Evolutionary conservation across 2,888 invertebrate genomes (phyloP).

Genomic region (Chrysolina oricalcia): DNA sequence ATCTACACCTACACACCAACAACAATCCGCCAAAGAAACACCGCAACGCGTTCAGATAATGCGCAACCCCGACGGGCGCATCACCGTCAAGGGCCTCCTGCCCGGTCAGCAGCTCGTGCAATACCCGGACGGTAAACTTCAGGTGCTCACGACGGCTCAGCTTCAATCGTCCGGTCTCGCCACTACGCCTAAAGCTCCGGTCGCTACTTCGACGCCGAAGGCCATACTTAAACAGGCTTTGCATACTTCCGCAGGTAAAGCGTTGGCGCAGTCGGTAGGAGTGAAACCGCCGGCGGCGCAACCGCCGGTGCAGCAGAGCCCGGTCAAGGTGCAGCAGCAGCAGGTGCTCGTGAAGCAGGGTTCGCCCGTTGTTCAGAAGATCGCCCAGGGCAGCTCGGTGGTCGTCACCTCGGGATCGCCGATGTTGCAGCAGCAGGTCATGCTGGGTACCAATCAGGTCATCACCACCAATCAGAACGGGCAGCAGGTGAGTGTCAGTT

Average conservation of each 20-base stretch:
- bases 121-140: constrained; percentile 94
- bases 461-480: constrained; percentile 67
- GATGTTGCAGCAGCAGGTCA: constrained; percentile 68
- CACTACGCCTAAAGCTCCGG: constrained; percentile 68
- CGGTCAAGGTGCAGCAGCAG: constrained; percentile 63
- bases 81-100: constrained; percentile 92
- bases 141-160: constrained; percentile 83
- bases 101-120: constrained; percentile 95
- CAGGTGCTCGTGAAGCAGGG: constrained; percentile 66
- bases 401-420: constrained; percentile 70
- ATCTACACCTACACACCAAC: constrained; percentile 35
- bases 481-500: constrained; percentile 68
- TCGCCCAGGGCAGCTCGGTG: constrained; percentile 62
- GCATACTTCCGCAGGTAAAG: constrained; percentile 62
- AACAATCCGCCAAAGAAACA: constrained; percentile 64
- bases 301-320: constrained; percentile 60
- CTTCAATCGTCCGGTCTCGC: constrained; percentile 70
- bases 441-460: constrained; percentile 69
- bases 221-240: constrained; percentile 61
- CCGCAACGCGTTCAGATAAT: constrained; percentile 92
- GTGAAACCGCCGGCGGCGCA: constrained; percentile 50
- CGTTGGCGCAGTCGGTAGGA: constrained; percentile 29
- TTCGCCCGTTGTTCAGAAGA: constrained; percentile 70
- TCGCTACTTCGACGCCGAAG: constrained; percentile 64
- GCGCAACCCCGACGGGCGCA: constrained; percentile 91